phyloP scores from a whole-genome alignment of 2,113 vertebrate species.

The Chaenocephalus aceratus region DNA sequence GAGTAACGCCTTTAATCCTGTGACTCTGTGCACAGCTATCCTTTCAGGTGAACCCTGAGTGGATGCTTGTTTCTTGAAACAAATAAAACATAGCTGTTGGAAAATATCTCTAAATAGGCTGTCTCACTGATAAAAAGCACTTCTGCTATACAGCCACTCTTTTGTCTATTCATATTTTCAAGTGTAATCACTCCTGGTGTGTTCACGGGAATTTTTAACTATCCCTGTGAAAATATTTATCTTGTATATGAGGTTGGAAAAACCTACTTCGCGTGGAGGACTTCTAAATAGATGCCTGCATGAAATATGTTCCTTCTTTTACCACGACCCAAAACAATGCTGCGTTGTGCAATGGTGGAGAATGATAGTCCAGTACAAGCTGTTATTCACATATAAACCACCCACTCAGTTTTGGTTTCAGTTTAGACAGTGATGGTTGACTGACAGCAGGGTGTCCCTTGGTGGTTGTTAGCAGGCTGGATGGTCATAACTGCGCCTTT shows the following conservation, averaged over 20 bases:
- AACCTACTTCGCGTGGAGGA: slow-evolving; percentile 43
- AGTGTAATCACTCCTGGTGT: slow-evolving; percentile 23
- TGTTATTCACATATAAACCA: slow-evolving; percentile 55
- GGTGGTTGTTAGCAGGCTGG: slow-evolving; percentile 31
- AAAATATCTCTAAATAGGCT: slow-evolving; percentile 30
- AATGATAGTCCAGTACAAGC: slow-evolving; percentile 37
- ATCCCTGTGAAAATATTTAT: slow-evolving; percentile 71
- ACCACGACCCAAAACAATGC: slow-evolving; percentile 64
- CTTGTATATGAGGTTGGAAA: slow-evolving; percentile 62
- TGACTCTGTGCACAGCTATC: neutral
- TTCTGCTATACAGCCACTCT: slow-evolving; percentile 39
- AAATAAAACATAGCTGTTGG: slow-evolving; percentile 22
- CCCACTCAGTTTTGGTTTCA: slow-evolving; percentile 47
- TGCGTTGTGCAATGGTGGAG: slow-evolving; percentile 52
- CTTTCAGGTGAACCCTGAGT: slow-evolving; percentile 27
- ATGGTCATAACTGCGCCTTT: slow-evolving; percentile 30
- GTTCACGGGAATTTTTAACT: slow-evolving; percentile 49
- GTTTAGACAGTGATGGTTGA: slow-evolving; percentile 60
- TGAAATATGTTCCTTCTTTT: slow-evolving; percentile 57
- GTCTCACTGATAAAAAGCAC: slow-evolving; percentile 25
- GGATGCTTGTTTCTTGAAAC: slow-evolving; percentile 1
- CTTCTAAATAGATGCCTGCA: slow-evolving; percentile 53
- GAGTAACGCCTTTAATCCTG: neutral
- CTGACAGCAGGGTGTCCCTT: slow-evolving; percentile 61
- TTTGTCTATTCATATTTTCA: slow-evolving; percentile 61